A percentile compares a stretch with the other conserved stretches of the same genome.
Evolutionary conservation across 2,888 invertebrate genomes (phyloP).

Genomic region (Cyrtodaria siliqua): DNA sequence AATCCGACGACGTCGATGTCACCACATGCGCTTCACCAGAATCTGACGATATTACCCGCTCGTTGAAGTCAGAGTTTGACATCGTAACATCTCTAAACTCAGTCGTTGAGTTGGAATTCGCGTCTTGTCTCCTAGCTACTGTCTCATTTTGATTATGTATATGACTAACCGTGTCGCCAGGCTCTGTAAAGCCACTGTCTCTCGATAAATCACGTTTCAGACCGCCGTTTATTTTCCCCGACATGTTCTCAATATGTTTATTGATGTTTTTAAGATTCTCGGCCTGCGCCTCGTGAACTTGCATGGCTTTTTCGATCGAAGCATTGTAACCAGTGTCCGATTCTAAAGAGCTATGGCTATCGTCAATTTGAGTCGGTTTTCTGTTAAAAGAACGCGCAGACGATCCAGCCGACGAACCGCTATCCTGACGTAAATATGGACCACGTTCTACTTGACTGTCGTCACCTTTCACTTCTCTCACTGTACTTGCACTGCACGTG

Average conservation of each 20-base stretch:
- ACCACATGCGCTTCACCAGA: slow-evolving; percentile 39
- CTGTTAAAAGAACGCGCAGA: slow-evolving; percentile 37
- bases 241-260: slow-evolving; percentile 46
- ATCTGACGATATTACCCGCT: slow-evolving; percentile 31
- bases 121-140: neutral
- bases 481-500: slow-evolving; percentile 53
- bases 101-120: slow-evolving; percentile 7
- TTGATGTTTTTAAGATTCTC: slow-evolving; percentile 58
- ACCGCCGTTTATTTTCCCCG: slow-evolving; percentile 20
- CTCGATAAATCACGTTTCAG: slow-evolving; percentile 49
- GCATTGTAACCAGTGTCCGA: slow-evolving; percentile 50
- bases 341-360: slow-evolving; percentile 12
- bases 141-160: neutral
- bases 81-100: slow-evolving; percentile 44
- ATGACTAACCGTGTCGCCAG: neutral
- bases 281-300: slow-evolving; percentile 49
- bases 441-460: slow-evolving; percentile 2
- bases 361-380: slow-evolving; percentile 9
- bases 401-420: slow-evolving; percentile 37
- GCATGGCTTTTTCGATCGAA: slow-evolving; percentile 45
- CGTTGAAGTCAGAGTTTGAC: slow-evolving; percentile 43
- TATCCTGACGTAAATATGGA: slow-evolving; percentile 27
- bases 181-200: slow-evolving; percentile 59
- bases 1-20: slow-evolving; percentile 43
- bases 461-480: slow-evolving; percentile 17